Conservation (phyloP, 2,888 invertebrate genomes). For the Linyphia triangularis region DNA sequence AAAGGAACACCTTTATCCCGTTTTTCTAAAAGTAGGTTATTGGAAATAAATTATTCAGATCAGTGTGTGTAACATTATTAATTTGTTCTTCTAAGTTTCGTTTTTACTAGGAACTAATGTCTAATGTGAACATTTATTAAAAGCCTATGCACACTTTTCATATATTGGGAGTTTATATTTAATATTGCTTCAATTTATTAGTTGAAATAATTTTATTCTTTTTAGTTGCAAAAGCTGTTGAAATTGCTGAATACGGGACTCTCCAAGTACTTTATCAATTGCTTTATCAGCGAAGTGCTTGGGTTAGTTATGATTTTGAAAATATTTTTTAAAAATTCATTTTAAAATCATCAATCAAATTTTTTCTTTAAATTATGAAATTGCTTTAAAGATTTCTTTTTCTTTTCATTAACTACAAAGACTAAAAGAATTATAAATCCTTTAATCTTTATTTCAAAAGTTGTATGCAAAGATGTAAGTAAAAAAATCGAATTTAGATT, state of each 20-base stretch:
- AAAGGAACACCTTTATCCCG: slow-evolving; percentile 33
- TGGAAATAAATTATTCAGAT: not conserved
- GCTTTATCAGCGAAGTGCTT: slow-evolving; percentile 69
- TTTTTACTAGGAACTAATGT: not conserved
- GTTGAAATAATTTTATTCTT: not conserved
- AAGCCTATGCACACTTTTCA: no score
- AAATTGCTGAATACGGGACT: slow-evolving; percentile 57
- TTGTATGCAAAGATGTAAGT: no score
- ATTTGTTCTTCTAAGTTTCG: not conserved
- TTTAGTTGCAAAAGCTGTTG: slow-evolving; percentile 59
- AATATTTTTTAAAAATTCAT: no score
- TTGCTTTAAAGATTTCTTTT: not conserved
- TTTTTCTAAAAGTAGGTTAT: slow-evolving; percentile 44
- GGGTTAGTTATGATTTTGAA: slow-evolving; percentile 37
- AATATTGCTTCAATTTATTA: not conserved
- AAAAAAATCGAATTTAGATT: no score
- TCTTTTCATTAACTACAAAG: no score
- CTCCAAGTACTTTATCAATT: slow-evolving; percentile 63
- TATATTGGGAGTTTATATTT: not conserved
- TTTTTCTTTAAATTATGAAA: not conserved
- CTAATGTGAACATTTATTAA: no score
- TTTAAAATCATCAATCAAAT: not conserved
- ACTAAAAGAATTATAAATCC: no score
- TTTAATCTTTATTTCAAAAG: no score
- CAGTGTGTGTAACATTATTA: not conserved